phyloP scores from a whole-genome alignment of 2,797 vertebrate species.

The Gallinago nigripennis region DNA sequence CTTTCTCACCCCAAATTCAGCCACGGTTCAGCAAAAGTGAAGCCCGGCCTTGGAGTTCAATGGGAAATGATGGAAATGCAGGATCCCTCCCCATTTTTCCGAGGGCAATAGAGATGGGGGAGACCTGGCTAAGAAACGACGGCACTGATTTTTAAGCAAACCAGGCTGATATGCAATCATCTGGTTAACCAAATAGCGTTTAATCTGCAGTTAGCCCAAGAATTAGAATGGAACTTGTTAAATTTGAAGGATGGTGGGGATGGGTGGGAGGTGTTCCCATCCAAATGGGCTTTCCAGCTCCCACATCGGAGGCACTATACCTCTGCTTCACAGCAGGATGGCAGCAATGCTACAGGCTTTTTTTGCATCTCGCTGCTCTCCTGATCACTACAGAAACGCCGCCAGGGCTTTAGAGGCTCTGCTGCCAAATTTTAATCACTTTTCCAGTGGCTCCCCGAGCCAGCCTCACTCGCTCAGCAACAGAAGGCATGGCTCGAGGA shows the following conservation, averaged over 20 bases:
- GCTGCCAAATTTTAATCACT: not conserved
- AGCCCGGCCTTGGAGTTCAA: not conserved
- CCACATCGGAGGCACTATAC: not conserved
- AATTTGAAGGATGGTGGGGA: not conserved
- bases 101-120: not conserved
- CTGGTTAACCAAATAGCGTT: not conserved
- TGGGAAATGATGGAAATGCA: accelerated
- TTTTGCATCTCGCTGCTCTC: not conserved
- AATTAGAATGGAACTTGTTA: not conserved
- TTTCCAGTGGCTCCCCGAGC: not conserved
- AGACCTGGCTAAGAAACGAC: not conserved
- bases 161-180: accelerated
- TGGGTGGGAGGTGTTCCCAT: no score
- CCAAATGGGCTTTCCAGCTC: not conserved
- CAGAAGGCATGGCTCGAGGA: not conserved
- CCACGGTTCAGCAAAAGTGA: not conserved
- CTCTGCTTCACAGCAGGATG: slow-evolving; percentile 38
- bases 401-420: not conserved
- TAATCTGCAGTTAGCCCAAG: not conserved
- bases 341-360: slow-evolving; percentile 35
- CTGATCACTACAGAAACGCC: slow-evolving; percentile 41
- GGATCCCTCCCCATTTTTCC: not conserved
- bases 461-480: not conserved
- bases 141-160: not conserved
- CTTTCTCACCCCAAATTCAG: not conserved